phyloP scores from a whole-genome alignment of 2,797 vertebrate species.

The Chelidonichthys spinosus region DNA sequence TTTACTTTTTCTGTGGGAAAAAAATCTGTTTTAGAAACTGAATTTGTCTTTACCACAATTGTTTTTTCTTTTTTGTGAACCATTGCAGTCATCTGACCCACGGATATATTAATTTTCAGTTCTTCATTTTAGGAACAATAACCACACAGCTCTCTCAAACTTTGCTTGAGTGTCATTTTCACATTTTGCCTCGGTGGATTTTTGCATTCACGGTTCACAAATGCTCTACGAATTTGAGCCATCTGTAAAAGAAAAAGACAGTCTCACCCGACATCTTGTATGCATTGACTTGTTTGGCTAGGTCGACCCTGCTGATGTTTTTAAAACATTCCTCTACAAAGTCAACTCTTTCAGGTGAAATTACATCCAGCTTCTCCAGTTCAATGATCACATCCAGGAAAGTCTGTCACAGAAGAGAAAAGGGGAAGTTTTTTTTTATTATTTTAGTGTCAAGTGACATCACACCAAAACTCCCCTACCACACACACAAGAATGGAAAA shows the following conservation, averaged over 20 bases:
- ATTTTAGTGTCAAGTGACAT: too few species aligned
- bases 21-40: neutral
- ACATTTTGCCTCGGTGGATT: neutral
- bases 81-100: neutral
- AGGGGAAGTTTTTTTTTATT: too few species aligned
- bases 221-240: neutral
- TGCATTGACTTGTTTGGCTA: constrained; percentile 86
- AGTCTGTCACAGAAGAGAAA: constrained; percentile 77
- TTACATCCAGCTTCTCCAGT: constrained; percentile 88
- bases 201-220: neutral
- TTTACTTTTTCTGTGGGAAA: neutral
- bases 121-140: neutral
- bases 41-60: neutral
- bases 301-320: constrained; percentile 87
- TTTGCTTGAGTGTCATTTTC: neutral
- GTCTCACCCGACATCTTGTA: constrained; percentile 86
- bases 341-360: constrained; percentile 86
- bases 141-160: neutral
- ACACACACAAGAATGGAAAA: neutral
- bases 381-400: constrained; percentile 91
- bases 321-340: constrained; percentile 86
- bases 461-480: constrained; percentile 2
- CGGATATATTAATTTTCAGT: neutral
- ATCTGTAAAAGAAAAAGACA: neutral
- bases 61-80: neutral